phyloP scores from a whole-genome alignment of 2,888 invertebrate species.

The Ceriagrion tenellum region DNA sequence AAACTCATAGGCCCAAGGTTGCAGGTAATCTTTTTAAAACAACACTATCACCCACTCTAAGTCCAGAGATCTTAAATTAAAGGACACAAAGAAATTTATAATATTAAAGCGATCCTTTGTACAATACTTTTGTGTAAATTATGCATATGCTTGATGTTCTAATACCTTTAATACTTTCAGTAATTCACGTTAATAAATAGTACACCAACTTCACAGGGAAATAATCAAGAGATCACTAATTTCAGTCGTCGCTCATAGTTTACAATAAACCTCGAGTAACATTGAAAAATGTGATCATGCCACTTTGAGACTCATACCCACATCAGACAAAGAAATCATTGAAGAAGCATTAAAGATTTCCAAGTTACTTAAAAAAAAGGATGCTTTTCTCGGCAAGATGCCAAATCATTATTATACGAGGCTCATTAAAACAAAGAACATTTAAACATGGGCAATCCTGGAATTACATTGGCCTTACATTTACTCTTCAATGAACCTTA shows the following conservation, averaged over 20 bases:
- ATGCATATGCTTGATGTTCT: slow-evolving; percentile 5
- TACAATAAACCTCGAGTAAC: background rate
- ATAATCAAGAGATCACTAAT: background rate
- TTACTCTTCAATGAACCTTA: background rate
- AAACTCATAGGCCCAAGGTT: background rate
- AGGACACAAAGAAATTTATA: background rate
- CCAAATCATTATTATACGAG: background rate
- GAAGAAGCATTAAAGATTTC: background rate
- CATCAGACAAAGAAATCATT: background rate
- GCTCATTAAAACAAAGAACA: background rate
- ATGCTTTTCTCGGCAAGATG: background rate
- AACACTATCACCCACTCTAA: background rate
- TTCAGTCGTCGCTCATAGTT: background rate
- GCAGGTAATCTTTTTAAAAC: background rate
- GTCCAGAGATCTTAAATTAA: slow-evolving; percentile 23
- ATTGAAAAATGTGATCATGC: background rate
- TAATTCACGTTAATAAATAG: slow-evolving; percentile 43
- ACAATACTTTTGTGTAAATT: slow-evolving; percentile 57
- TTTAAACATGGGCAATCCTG: background rate
- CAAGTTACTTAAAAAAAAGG: background rate
- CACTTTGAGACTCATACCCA: background rate
- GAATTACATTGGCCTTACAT: background rate
- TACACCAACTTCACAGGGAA: background rate
- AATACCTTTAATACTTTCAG: slow-evolving; percentile 41
- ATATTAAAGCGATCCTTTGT: background rate